Evolutionary conservation across 2,888 invertebrate genomes (phyloP).

Genomic region (Oxyscelio sp.): DNA sequence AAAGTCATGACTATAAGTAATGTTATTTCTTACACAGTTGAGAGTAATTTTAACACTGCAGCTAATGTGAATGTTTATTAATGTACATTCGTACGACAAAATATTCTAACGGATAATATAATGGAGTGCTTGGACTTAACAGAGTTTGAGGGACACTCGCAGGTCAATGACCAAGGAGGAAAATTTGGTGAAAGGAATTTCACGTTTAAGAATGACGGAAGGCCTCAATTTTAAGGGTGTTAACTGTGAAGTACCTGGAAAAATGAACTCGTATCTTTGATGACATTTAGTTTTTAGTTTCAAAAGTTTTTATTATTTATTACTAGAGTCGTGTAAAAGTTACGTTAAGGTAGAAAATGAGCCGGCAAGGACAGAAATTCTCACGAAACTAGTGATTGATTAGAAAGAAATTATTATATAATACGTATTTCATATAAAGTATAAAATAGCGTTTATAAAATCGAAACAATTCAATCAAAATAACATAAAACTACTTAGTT

Average conservation of each 20-base stretch:
- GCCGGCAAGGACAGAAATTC: too few species aligned
- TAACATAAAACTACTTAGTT: too few species aligned
- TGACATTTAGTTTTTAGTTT: too few species aligned
- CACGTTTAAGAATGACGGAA: conserved; percentile 27
- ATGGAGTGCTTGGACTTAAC: conserved; percentile 29
- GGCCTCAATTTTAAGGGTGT: conserved; percentile 38
- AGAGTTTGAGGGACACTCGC: conserved; percentile 16
- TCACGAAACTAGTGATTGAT: too few species aligned
- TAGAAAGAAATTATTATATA: too few species aligned
- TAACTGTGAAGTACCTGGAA: conserved; percentile 7
- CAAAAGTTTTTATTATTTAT: too few species aligned
- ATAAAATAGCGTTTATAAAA: too few species aligned
- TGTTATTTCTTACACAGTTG: background rate
- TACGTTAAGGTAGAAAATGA: too few species aligned
- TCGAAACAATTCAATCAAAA: too few species aligned
- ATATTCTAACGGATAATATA: conserved; percentile 31
- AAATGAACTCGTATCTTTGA: too few species aligned
- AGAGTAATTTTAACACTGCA: conserved; percentile 7
- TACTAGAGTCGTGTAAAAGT: too few species aligned
- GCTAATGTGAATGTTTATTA: background rate
- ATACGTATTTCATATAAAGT: too few species aligned
- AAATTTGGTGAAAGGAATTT: conserved; percentile 64
- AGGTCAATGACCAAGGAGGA: conserved; percentile 54
- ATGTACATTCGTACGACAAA: background rate
- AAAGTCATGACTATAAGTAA: conserved; percentile 13